These are phyloP conservation scores for Aethina tumida DNA, from an alignment of 1,140 invertebrate genomes.

Conservation along the genomic window DNA sequence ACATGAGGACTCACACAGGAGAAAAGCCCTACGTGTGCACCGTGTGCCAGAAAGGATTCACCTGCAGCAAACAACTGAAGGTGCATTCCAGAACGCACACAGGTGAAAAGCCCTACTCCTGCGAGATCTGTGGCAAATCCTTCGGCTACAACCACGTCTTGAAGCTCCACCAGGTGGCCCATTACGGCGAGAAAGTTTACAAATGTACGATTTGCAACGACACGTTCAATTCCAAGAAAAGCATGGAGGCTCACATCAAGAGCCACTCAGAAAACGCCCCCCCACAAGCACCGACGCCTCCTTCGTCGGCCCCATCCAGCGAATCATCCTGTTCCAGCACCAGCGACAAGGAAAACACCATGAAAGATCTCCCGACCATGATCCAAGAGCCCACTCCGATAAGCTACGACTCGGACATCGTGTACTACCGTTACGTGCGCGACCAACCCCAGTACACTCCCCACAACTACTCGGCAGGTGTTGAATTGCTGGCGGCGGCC, in stretches of 20 bases:
- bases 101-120: conserved; percentile 66
- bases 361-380: conserved; percentile 19
- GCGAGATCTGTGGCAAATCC: conserved; percentile 69
- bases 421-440: conserved; percentile 29
- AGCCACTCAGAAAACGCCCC: conserved; percentile 66
- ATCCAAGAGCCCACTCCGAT: conserved; percentile 13
- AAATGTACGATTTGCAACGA: conserved; percentile 84
- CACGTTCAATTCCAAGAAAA: conserved; percentile 81
- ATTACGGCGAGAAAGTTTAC: conserved; percentile 85
- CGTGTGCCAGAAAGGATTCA: conserved; percentile 76
- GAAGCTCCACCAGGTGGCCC: conserved; percentile 81
- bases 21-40: conserved; percentile 85
- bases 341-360: conserved; percentile 41
- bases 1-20: conserved; percentile 78
- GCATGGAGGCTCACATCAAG: conserved; percentile 81
- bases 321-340: conserved; percentile 26
- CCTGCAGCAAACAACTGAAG: conserved; percentile 83
- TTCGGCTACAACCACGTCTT: conserved; percentile 74
- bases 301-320: conserved; percentile 24
- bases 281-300: conserved; percentile 32
- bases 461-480: conserved; percentile 25
- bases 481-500: conserved; percentile 34
- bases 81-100: conserved; percentile 77
- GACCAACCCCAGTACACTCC: conserved; percentile 33
- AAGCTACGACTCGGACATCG: conserved; percentile 28